Percentiles rank a stretch among this genome's conserved stretches.
Conservation (phyloP, 1,140 invertebrate genomes). For the Zaprionus vittiger region DNA sequence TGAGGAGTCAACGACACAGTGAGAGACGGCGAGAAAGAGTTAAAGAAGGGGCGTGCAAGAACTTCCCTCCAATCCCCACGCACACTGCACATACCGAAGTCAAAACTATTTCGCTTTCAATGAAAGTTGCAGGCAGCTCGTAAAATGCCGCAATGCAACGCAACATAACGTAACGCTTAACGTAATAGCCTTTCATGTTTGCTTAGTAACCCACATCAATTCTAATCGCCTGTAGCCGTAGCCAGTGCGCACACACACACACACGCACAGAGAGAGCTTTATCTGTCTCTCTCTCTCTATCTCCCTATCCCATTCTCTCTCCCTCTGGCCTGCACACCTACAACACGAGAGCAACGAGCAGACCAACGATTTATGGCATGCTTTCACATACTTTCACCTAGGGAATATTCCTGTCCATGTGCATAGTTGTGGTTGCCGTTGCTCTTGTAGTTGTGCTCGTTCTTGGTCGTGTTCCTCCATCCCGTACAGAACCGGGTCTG, state of each 20-base stretch:
- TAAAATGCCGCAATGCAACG: slow-evolving; percentile 60
- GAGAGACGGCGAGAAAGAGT: not conserved
- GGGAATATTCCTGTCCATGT: slow-evolving; percentile 71
- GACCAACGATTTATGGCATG: slow-evolving; percentile 80
- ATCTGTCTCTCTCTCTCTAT: not conserved
- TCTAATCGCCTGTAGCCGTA: slow-evolving; percentile 70
- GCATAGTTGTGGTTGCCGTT: slow-evolving; percentile 59
- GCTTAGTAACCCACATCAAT: slow-evolving; percentile 83
- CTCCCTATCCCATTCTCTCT: not conserved
- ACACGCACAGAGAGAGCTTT: not conserved
- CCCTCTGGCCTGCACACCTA: slow-evolving; percentile 33
- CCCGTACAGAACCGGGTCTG: not conserved
- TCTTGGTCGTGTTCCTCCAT: not conserved
- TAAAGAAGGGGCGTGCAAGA: not conserved
- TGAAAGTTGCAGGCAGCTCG: slow-evolving; percentile 55
- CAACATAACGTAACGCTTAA: slow-evolving; percentile 76
- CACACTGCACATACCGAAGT: slow-evolving; percentile 4
- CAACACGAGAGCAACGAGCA: slow-evolving; percentile 46
- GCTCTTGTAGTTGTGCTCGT: slow-evolving; percentile 23
- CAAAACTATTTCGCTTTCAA: slow-evolving; percentile 58
- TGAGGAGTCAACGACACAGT: not conserved
- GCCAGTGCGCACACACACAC: slow-evolving; percentile 37
- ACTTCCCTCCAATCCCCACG: not conserved
- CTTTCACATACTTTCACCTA: slow-evolving; percentile 83
- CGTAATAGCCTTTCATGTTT: slow-evolving; percentile 83